A percentile compares a stretch with the other conserved stretches of the same genome.
Conservation (phyloP, 2,797 vertebrate genomes). For the Eospalax fontanierii region DNA sequence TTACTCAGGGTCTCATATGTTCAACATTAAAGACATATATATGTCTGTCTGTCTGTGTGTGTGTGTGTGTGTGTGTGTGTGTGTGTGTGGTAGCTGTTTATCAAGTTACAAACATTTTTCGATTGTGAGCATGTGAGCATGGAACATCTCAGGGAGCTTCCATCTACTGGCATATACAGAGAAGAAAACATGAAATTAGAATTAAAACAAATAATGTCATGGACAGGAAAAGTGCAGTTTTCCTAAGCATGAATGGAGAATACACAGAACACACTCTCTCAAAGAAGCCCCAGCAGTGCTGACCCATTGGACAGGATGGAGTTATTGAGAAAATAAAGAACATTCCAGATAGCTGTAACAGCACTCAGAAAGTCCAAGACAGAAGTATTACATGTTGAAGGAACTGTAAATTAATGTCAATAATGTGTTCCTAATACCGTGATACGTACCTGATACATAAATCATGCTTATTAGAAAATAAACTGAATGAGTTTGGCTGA, state of each 20-base stretch:
- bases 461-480: neutral
- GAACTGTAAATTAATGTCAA: neutral
- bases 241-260: neutral
- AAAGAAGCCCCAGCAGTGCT: neutral
- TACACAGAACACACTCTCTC: neutral
- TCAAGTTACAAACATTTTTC: conserved; percentile 16
- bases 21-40: neutral
- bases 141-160: neutral
- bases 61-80: no score
- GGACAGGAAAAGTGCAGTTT: neutral
- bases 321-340: neutral
- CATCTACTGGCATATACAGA: neutral
- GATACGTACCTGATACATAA: neutral
- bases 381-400: neutral
- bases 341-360: neutral
- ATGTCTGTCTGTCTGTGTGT: no score
- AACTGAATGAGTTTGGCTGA: neutral
- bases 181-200: neutral
- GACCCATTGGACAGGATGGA: neutral
- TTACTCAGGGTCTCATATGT: neutral
- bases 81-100: neutral
- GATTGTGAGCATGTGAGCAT: neutral
- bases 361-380: neutral
- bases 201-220: neutral
- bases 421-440: neutral